phyloP scores from a whole-genome alignment of 2,113 vertebrate species.

The Chaetops frenatus region DNA sequence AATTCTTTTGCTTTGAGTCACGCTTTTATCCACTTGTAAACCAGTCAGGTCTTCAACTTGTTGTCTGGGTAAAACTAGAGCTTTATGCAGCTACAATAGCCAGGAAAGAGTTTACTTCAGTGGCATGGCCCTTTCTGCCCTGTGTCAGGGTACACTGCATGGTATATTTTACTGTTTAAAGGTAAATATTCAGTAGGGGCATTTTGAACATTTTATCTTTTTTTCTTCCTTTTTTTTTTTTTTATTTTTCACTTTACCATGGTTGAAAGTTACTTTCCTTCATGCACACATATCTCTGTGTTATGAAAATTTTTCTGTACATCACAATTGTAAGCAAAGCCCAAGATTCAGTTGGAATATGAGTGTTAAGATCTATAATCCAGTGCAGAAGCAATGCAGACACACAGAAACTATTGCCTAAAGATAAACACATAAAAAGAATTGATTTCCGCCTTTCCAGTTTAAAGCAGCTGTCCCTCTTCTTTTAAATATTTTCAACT shows the following conservation, averaged over 20 bases:
- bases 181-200: not conserved
- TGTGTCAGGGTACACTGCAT: not conserved
- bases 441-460: not conserved
- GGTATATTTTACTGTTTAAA: not conserved
- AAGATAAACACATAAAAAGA: not conserved
- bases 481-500: not conserved
- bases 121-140: not conserved
- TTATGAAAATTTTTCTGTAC: not conserved
- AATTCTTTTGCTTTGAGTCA: not conserved
- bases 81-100: not conserved
- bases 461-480: not conserved
- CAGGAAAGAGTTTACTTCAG: not conserved
- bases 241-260: not conserved
- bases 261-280: not conserved
- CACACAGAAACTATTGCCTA: not conserved
- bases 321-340: not conserved
- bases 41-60: not conserved
- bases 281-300: not conserved
- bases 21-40: not conserved
- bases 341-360: not conserved
- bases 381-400: not conserved
- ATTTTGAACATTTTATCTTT: not conserved
- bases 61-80: not conserved
- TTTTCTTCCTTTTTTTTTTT: too few species aligned
- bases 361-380: not conserved